A percentile compares a stretch with the other conserved stretches of the same genome.
Evolutionary conservation across 92 coral and sea anemone genomes (phyloP).

Genomic region (Bergia sp.): DNA sequence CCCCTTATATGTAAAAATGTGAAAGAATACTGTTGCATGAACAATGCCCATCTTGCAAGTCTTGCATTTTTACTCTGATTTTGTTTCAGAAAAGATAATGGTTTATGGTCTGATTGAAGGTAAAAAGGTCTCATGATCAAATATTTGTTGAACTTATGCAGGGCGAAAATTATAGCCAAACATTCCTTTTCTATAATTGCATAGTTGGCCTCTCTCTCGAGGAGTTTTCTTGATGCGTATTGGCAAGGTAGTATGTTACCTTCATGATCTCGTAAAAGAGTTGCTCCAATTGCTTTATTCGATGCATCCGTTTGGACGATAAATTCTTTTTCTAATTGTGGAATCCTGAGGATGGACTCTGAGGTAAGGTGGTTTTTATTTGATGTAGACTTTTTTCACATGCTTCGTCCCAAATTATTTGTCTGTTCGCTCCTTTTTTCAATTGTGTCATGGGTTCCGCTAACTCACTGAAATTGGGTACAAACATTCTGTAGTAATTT

Average conservation of each 20-base stretch:
- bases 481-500: background rate
- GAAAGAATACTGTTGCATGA: background rate
- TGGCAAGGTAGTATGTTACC: slow-evolving; percentile 16
- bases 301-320: slow-evolving; percentile 42
- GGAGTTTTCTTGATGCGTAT: slow-evolving; percentile 39
- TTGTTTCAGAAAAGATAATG: background rate
- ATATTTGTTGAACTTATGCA: background rate
- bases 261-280: slow-evolving; percentile 32
- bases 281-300: slow-evolving; percentile 54
- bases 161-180: slow-evolving; percentile 45
- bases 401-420: slow-evolving; percentile 1
- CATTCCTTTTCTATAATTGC: slow-evolving; percentile 47
- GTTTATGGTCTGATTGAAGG: background rate
- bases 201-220: slow-evolving; percentile 31
- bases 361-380: background rate
- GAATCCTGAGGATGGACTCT: slow-evolving; percentile 31
- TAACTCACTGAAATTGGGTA: background rate
- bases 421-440: background rate
- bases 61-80: background rate
- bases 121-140: background rate
- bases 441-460: slow-evolving; percentile 7
- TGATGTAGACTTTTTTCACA: background rate
- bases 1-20: background rate
- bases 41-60: background rate
- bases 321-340: slow-evolving; percentile 17